Base-by-base conservation (phyloP, 2,888 invertebrate species). In the Caradrina kadenii region DNA sequence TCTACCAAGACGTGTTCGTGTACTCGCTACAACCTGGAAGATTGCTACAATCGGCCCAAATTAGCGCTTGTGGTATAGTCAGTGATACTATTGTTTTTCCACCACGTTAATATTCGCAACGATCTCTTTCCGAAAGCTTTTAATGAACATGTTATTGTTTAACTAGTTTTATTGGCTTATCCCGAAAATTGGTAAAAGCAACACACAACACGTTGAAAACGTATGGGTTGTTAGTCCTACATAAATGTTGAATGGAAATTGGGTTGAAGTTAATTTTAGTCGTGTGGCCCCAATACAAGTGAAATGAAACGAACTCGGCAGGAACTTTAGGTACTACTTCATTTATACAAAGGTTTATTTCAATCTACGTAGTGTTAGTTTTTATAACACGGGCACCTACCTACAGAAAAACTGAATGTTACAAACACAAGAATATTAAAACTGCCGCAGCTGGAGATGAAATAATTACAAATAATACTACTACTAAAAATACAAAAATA, bases 111-210 rank as follows among this genome's bases (percentile, higher is more conserved):
- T 65, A 67, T 73, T 62, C 64, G 45, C 58, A 65, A 63, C 56
- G 63, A 59, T 56, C 49, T 35, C 53, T 21, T 66, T 70, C 45
- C 55, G 35, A 67, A 39, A 73, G 60, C 65, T 61, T 58, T 61
- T 58, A 58, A 70, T 73, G 69, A 70, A 76, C 58, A 66, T 73
- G 63, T 56, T 67, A 54, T 56, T 49, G 60, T 17, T 53, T 35
- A 64, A 75, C 48, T 69, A 60, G 62, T 73, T 76, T 70, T 80
- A 73, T 68, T 73, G 52, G 56, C 60, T 65, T 70, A 49, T 72
- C 26, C 53, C 39, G 54, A 63, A 73, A 70, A 68, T 76, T 69
- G 64, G 61, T 73, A 66, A 42, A 56, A 53, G 63, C 17, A 72
- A 39, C 45, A 72, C 71, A 54, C 67, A 53, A 63, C 45, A 39